Conservation (phyloP, 2,888 invertebrate species). For the Pandemis cinnamomeana region DNA sequence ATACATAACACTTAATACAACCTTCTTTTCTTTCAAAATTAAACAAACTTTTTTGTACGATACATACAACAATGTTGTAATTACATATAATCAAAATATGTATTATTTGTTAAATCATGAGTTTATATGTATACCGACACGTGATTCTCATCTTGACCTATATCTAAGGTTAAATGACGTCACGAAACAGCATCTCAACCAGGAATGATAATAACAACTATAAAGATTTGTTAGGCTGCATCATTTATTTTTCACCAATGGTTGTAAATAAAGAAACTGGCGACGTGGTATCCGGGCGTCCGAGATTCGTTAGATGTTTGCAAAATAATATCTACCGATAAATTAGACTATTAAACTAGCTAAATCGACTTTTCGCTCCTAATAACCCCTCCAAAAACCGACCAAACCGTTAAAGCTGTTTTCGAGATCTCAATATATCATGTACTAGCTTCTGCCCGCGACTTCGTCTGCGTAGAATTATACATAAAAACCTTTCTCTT, state of each 20-base stretch:
- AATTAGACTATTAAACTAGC: too few species aligned
- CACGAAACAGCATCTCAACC: constrained; percentile 9
- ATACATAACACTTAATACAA: too few species aligned
- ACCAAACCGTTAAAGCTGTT: too few species aligned
- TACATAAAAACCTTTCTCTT: too few species aligned
- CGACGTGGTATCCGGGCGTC: not conserved
- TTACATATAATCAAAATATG: not conserved
- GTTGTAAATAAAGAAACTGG: constrained; percentile 1
- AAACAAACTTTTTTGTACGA: not conserved
- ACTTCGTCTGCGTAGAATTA: too few species aligned
- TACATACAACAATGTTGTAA: not conserved
- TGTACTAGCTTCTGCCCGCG: too few species aligned
- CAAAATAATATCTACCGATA: too few species aligned
- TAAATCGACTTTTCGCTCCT: too few species aligned
- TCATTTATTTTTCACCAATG: constrained; percentile 10
- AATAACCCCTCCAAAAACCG: too few species aligned
- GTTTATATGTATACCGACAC: constrained; percentile 18
- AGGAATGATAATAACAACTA: not conserved
- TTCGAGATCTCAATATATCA: too few species aligned
- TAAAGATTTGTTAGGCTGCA: constrained; percentile 14
- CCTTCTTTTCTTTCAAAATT: not conserved
- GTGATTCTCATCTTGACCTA: constrained; percentile 35
- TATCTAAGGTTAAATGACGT: constrained; percentile 24
- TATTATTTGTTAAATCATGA: constrained; percentile 2
- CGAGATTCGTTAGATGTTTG: too few species aligned